These are phyloP conservation scores for Corydoras sp. DNA, from an alignment of 2,113 vertebrate genomes.

Conservation along the genomic window DNA sequence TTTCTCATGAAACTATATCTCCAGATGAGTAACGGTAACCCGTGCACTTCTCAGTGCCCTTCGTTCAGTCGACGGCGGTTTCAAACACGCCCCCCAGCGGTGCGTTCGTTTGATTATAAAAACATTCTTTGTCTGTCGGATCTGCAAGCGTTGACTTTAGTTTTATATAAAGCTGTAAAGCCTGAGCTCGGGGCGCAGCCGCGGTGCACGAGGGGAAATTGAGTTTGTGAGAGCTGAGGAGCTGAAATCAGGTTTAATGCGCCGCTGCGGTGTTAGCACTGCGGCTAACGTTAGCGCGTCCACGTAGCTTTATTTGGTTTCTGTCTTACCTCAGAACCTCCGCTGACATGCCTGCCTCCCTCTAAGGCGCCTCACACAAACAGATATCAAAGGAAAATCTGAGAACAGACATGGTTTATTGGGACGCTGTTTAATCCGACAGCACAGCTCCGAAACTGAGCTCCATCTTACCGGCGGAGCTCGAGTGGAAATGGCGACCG, in stretches of 20 bases:
- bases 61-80: neutral
- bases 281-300: neutral
- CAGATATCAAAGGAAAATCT: too few relatives aligned
- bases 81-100: neutral
- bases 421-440: neutral
- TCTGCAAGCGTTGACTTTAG: too few relatives aligned
- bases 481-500: constrained; percentile 46
- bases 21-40: neutral
- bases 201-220: too few relatives aligned
- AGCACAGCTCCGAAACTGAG: neutral
- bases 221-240: too few relatives aligned
- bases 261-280: too few relatives aligned
- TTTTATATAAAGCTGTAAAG: too few relatives aligned
- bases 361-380: neutral
- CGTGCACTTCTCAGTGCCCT: neutral
- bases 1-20: neutral
- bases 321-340: constrained; percentile 40
- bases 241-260: too few relatives aligned
- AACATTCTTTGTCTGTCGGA: neutral
- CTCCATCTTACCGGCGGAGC: constrained; percentile 44
- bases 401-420: neutral
- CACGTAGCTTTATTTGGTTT: neutral
- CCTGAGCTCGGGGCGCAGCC: too few relatives aligned
- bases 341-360: constrained; percentile 36
- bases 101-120: neutral